Percentiles rank a stretch among this genome's conserved stretches.
These are phyloP conservation scores for Ceratina australensis DNA, from an alignment of 1,140 invertebrate genomes.

Conservation along the genomic window DNA sequence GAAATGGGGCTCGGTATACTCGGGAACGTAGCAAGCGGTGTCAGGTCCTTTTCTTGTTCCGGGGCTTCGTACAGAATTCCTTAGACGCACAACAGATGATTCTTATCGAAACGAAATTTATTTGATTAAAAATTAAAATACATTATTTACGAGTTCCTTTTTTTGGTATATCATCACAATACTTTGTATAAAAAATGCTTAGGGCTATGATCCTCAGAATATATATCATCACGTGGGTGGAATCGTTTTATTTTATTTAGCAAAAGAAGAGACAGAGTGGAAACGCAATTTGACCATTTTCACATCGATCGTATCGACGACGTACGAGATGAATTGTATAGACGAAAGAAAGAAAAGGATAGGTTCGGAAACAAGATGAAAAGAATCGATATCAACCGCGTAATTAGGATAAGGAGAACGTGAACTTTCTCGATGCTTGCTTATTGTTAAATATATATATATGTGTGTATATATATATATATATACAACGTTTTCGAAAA, in stretches of 20 bases:
- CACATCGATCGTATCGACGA: constrained; percentile 26
- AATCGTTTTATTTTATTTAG: constrained; percentile 43
- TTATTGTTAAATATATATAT: constrained; percentile 20
- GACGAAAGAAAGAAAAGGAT: neutral
- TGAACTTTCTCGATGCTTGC: constrained; percentile 19
- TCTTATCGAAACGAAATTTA: constrained; percentile 62
- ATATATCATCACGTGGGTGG: constrained; percentile 48
- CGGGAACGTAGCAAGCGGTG: neutral
- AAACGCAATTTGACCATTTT: constrained; percentile 23
- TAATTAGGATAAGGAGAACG: constrained; percentile 23
- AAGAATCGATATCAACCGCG: neutral
- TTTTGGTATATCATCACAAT: constrained; percentile 62
- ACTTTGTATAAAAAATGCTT: constrained; percentile 65
- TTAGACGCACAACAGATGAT: neutral
- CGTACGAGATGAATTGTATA: constrained; percentile 14
- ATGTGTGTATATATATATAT: neutral
- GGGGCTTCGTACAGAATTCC: neutral
- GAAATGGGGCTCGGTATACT: neutral
- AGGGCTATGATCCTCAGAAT: constrained; percentile 56
- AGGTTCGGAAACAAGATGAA: neutral
- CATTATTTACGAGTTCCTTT: constrained; percentile 55
- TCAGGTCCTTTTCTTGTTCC: neutral
- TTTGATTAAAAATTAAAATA: constrained; percentile 71
- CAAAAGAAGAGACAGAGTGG: neutral
- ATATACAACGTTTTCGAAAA: constrained; percentile 29